A percentile compares a stretch with the other conserved stretches of the same genome.
Conservation (phyloP, 2,113 vertebrate genomes). For the Potamarius usumacintae region DNA sequence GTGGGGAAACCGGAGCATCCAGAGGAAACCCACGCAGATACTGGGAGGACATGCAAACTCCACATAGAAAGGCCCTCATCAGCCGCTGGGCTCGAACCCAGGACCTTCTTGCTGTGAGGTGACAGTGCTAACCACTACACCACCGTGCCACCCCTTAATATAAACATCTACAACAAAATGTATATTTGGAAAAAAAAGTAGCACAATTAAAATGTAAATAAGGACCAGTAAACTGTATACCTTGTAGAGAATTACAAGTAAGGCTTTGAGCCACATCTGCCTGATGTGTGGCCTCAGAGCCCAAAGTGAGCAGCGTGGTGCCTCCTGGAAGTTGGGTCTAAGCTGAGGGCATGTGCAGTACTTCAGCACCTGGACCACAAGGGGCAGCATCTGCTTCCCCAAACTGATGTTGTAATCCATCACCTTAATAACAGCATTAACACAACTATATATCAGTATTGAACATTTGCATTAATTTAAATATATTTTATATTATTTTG, state of each 20-base stretch:
- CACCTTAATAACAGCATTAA: conserved; percentile 75
- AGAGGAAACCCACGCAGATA: too few species aligned
- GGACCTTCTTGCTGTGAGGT: too few species aligned
- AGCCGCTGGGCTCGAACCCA: too few species aligned
- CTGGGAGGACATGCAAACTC: too few species aligned
- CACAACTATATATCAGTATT: neutral
- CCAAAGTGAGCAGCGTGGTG: conserved; percentile 96
- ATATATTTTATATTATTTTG: neutral
- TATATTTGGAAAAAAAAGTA: neutral
- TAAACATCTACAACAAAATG: neutral
- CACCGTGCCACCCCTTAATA: too few species aligned
- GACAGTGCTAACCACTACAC: too few species aligned
- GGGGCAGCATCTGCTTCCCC: conserved; percentile 94
- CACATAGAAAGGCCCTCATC: too few species aligned
- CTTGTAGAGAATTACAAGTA: conserved; percentile 98
- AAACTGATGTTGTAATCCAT: conserved; percentile 97
- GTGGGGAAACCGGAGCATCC: too few species aligned
- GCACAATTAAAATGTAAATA: neutral
- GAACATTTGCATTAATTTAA: neutral
- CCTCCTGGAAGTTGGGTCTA: conserved; percentile 97
- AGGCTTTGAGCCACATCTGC: conserved; percentile 96
- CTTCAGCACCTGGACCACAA: conserved; percentile 97
- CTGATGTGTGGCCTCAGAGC: conserved; percentile 91
- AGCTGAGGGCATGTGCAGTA: conserved; percentile 96
- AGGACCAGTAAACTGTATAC: conserved; percentile 61